phyloP scores from a whole-genome alignment of 2,113 vertebrate genomes.

The Arvicanthis niloticus region DNA sequence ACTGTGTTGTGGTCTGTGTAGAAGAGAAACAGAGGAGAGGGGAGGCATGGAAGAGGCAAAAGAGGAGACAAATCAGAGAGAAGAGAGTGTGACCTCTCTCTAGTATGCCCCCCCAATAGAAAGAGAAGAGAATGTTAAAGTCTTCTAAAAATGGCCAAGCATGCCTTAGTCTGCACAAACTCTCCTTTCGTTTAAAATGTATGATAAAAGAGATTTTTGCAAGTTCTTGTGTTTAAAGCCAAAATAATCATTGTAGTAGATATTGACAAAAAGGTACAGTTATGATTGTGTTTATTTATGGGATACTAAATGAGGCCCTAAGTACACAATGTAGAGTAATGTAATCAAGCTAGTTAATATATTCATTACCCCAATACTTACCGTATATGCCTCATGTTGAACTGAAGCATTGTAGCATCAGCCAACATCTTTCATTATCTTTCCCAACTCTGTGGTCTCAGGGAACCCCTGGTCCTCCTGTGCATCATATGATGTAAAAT shows the following conservation, averaged over 20 bases:
- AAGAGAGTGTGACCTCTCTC: not conserved
- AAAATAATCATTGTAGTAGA: not conserved
- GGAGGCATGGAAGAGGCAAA: not conserved
- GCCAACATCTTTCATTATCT: not conserved
- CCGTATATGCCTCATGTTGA: too few relatives aligned
- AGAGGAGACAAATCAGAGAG: not conserved
- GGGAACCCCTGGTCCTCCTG: not conserved
- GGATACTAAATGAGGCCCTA: not conserved
- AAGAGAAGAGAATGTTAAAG: not conserved
- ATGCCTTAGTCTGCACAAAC: not conserved
- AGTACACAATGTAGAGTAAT: not conserved
- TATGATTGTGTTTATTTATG: not conserved
- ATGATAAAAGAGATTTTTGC: not conserved
- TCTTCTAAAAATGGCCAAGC: not conserved
- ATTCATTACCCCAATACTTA: not conserved
- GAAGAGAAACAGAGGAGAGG: not conserved
- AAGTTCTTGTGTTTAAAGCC: conserved; percentile 7
- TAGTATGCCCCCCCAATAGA: not conserved
- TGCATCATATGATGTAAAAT: not conserved
- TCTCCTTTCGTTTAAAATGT: not conserved
- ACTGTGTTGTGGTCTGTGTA: not conserved
- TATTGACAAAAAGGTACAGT: not conserved
- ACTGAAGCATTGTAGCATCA: not conserved
- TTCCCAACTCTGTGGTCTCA: not conserved
- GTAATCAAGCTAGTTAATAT: not conserved